phyloP scores from a whole-genome alignment of 1,140 invertebrate species.

The Drosophila subobscura region DNA sequence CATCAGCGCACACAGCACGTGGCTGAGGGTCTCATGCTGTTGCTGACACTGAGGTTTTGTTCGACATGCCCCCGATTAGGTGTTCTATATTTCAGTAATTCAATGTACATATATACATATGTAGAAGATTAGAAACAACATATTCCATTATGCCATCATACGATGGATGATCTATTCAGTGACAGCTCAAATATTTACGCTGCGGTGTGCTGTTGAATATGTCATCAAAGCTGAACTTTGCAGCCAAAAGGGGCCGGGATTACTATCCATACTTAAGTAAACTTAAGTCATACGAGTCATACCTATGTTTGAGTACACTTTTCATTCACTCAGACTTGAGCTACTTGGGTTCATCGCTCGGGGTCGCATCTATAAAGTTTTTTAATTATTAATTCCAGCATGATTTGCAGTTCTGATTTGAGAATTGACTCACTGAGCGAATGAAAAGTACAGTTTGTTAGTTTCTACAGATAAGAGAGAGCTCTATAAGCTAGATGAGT shows the following conservation, averaged over 20 bases:
- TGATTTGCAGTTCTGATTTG: slow-evolving; percentile 32
- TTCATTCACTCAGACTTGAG: neutral
- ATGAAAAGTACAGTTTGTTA: slow-evolving; percentile 58
- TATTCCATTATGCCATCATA: neutral
- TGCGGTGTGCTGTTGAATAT: no score
- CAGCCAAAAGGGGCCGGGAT: no score
- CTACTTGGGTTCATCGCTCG: slow-evolving; percentile 7
- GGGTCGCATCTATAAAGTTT: neutral
- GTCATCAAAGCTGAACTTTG: no score
- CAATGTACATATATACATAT: slow-evolving; percentile 1
- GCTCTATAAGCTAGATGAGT: neutral
- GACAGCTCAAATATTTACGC: no score
- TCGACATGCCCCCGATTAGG: slow-evolving; percentile 18
- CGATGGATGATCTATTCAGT: no score
- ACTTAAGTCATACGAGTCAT: no score
- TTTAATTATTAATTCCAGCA: slow-evolving; percentile 13
- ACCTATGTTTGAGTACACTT: neutral
- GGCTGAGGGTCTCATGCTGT: slow-evolving; percentile 12
- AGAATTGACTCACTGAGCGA: slow-evolving; percentile 25
- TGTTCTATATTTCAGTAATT: slow-evolving; percentile 10
- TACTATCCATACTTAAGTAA: no score
- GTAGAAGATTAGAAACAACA: no score
- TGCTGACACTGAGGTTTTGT: neutral
- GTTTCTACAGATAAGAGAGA: slow-evolving; percentile 20
- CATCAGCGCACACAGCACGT: slow-evolving; percentile 16